Base-by-base conservation (phyloP, 1,140 invertebrate genomes). In the Scylla paramamosain region DNA sequence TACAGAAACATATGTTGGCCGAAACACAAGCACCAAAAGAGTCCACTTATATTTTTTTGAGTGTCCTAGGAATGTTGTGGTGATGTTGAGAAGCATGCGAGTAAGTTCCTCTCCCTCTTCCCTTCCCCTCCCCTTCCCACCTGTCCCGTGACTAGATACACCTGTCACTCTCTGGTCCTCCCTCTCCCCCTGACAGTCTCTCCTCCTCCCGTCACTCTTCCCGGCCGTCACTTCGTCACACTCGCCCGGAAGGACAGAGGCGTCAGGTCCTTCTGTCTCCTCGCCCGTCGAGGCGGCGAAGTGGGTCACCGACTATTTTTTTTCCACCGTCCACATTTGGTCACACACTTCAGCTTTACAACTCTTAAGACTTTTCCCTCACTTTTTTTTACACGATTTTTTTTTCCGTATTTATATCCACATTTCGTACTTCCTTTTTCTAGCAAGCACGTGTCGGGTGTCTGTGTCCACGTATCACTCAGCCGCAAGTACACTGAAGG, bases 241-340 rank as follows among this genome's bases (percentile, higher is more conserved):
- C 29, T 91, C 46, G 1, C 14, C 90, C 90, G 12, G 12, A 32
- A 29, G 46, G 46, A 32, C 25, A 28, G 7, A 16, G 28, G 48
- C 52, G 31, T 31, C 28, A 39, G n/a, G 31, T 92, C 67, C 45
- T 77, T 92, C n/a, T 32, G 48, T 77, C 91, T 8, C 48, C 31
- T 92, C 31, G n/a, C 52, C n/a, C 46, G 31, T 77, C 28, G 4
- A 4, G 67, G 4, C 25, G 67, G 7, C 25, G 25, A 77, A n/a
- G 67, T 77, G 67, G 67, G 67, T 77, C 67, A 39, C 86, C n/a
- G 32, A 45, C 31, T 46, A 39, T n/a, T n/a, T 46, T n/a, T 46
- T 88, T 88, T 46, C 28, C 86, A 20, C 45, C 45, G 32, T 88
- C 86, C 86, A 88, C 86, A 39, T 25, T 46, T 88, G 16, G 32